A percentile compares a stretch with the other conserved stretches of the same genome.
These are phyloP conservation scores for Melipona beecheii DNA, from an alignment of 2,888 invertebrate genomes.

Conservation along the genomic window DNA sequence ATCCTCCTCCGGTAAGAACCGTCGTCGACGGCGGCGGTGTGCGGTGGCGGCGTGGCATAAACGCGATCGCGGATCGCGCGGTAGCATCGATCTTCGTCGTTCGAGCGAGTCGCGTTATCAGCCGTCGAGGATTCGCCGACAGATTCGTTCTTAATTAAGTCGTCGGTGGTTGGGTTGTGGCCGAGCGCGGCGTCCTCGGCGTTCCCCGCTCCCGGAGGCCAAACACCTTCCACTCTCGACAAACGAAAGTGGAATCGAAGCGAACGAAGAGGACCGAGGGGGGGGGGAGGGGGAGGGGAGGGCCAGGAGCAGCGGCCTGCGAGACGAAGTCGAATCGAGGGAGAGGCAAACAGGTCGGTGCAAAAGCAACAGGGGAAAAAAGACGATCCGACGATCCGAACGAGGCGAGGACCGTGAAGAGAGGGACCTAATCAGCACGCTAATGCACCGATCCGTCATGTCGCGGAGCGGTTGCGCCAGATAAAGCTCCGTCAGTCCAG, in stretches of 20 bases:
- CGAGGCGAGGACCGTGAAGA: conserved; percentile 42
- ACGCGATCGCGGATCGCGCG: conserved; percentile 33
- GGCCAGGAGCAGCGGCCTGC: too few species aligned
- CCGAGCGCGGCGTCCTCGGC: conserved; percentile 11
- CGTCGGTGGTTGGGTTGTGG: conserved; percentile 56
- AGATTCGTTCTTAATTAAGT: conserved; percentile 71
- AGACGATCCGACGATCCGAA: conserved; percentile 15
- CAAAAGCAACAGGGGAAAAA: conserved; percentile 15
- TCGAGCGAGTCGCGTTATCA: conserved; percentile 35
- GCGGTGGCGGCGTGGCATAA: not conserved
- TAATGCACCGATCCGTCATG: conserved; percentile 82
- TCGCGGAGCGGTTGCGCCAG: conserved; percentile 67
- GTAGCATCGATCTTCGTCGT: conserved; percentile 59
- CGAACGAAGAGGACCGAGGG: not conserved
- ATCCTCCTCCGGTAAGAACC: not conserved
- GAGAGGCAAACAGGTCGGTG: conserved; percentile 11
- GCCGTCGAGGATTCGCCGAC: conserved; percentile 32
- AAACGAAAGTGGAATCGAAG: conserved; percentile 39
- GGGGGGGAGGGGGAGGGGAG: too few species aligned
- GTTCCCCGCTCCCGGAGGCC: conserved; percentile 24
- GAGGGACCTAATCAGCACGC: conserved; percentile 76
- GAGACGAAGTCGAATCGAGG: not conserved
- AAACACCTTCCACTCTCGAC: conserved; percentile 33
- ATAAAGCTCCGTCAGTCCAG: conserved; percentile 64
- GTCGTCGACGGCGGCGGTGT: not conserved